Evolutionary conservation across 2,113 vertebrate species (phyloP).

Genomic region (Meleagris gallopavo): DNA sequence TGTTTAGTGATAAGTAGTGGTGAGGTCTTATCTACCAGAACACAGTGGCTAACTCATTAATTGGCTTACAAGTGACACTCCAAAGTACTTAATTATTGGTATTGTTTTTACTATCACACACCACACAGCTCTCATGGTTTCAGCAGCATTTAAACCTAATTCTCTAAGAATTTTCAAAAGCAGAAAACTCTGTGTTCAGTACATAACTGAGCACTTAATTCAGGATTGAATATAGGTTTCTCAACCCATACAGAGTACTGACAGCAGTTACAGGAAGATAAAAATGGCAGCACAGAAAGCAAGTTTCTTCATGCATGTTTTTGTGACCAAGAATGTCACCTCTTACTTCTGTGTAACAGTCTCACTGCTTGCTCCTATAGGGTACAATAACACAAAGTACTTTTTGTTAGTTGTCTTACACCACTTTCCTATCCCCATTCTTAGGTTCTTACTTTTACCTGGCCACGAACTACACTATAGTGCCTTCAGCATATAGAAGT

Average conservation of each 20-base stretch:
- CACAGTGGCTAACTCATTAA: too few species aligned
- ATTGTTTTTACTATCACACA: background rate
- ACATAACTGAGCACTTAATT: fast-evolving
- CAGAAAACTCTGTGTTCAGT: background rate
- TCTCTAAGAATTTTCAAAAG: background rate
- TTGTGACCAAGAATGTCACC: fast-evolving
- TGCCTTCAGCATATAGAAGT: background rate
- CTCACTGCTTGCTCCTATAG: background rate
- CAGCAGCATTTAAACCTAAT: background rate
- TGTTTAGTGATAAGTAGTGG: too few species aligned
- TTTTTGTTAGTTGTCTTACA: background rate
- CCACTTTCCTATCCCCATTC: background rate
- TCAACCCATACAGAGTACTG: background rate
- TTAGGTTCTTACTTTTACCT: background rate
- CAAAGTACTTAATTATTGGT: too few species aligned
- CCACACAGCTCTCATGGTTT: background rate
- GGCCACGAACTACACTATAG: background rate
- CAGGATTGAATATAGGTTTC: background rate
- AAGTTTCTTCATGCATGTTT: background rate
- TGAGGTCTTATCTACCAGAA: too few species aligned
- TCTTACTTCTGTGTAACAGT: background rate
- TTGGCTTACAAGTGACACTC: too few species aligned
- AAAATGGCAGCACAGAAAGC: background rate
- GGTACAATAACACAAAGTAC: background rate
- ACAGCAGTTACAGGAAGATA: background rate